phyloP scores from a whole-genome alignment of 2,113 vertebrate species.

The Seriola quinqueradiata region DNA sequence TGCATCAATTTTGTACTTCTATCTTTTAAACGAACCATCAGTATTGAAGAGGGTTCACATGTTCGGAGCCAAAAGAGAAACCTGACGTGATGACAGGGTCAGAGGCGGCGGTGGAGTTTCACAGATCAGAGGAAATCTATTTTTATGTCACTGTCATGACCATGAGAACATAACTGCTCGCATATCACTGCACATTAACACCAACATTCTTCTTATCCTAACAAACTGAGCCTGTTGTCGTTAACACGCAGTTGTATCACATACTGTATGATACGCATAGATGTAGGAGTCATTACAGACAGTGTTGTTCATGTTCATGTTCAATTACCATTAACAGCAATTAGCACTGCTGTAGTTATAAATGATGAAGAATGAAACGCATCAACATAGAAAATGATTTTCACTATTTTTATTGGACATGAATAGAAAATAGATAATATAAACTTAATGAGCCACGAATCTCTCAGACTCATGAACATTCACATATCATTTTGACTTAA shows the following conservation, averaged over 20 bases:
- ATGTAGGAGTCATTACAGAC: too few species aligned
- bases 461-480: too few species aligned
- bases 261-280: too few species aligned
- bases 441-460: too few species aligned
- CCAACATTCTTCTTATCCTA: not conserved
- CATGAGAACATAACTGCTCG: not conserved
- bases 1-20: not conserved
- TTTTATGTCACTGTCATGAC: constrained; percentile 4
- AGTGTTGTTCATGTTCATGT: too few species aligned
- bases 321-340: too few species aligned
- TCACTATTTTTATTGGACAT: not conserved
- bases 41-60: not conserved
- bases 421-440: too few species aligned
- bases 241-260: too few species aligned
- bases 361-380: not conserved
- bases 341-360: not conserved
- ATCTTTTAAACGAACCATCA: not conserved
- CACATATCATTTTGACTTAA: not conserved
- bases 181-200: not conserved
- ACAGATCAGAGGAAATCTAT: constrained; percentile 28
- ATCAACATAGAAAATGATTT: not conserved
- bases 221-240: not conserved
- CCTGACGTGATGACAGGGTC: not conserved
- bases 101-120: not conserved
- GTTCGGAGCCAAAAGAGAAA: not conserved